Evolutionary conservation across 2,797 vertebrate genomes (phyloP).

Genomic region (Myotis daubentonii): DNA sequence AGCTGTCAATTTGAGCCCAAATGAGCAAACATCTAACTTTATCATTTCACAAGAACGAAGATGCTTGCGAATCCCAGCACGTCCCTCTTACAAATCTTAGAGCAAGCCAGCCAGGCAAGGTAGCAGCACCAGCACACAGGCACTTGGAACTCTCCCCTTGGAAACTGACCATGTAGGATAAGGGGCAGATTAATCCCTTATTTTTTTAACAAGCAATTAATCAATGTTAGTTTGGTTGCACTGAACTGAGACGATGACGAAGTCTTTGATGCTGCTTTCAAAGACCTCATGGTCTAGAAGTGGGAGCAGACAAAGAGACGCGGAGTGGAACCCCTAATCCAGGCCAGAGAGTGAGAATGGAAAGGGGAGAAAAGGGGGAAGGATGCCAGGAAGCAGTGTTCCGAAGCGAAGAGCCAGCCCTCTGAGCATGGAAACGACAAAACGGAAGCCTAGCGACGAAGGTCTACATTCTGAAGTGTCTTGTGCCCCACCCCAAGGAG

Average conservation of each 20-base stretch:
- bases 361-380: not conserved
- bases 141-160: not conserved
- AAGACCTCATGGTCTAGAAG: not conserved
- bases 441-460: not conserved
- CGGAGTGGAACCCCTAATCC: not conserved
- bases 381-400: not conserved
- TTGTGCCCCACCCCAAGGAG: not conserved
- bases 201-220: slow-evolving; percentile 7
- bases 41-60: not conserved
- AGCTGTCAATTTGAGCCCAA: slow-evolving; percentile 21
- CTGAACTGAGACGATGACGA: not conserved
- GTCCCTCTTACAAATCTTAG: not conserved
- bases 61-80: not conserved
- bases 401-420: not conserved
- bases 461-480: not conserved
- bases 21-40: slow-evolving; percentile 60
- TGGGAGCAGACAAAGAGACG: not conserved
- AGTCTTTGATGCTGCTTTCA: not conserved
- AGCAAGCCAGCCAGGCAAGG: not conserved
- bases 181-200: slow-evolving; percentile 7
- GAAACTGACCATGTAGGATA: not conserved
- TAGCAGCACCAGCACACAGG: not conserved
- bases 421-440: not conserved
- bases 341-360: not conserved
- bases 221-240: not conserved